Conservation (phyloP, 2,888 invertebrate genomes). For the Ceratothoa steindachneri region DNA sequence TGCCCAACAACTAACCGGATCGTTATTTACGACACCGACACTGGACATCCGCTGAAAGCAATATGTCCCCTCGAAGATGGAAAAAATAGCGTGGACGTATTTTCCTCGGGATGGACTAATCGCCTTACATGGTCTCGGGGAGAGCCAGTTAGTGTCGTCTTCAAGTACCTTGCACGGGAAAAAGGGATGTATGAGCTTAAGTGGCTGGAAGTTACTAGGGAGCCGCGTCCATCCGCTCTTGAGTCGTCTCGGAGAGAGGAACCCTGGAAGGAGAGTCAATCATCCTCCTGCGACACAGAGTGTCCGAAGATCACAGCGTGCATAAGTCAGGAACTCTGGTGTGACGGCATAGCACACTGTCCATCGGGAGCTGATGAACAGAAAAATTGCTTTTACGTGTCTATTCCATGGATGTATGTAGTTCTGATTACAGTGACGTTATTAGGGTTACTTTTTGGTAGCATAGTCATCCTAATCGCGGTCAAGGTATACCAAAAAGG, state of each 20-base stretch:
- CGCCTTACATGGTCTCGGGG: constrained; percentile 51
- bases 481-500: constrained; percentile 31
- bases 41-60: constrained; percentile 62
- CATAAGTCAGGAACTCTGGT: constrained; percentile 72
- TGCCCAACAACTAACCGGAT: constrained; percentile 69
- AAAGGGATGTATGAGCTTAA: constrained; percentile 66
- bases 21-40: constrained; percentile 67
- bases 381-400: constrained; percentile 29
- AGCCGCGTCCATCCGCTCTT: constrained; percentile 52
- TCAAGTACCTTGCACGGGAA: constrained; percentile 70
- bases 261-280: constrained; percentile 46
- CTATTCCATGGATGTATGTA: constrained; percentile 39
- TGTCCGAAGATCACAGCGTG: constrained; percentile 54
- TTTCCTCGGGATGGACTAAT: constrained; percentile 57
- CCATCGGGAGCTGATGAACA: constrained; percentile 73
- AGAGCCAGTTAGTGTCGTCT: constrained; percentile 66
- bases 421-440: constrained; percentile 27
- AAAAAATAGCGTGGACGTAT: constrained; percentile 51
- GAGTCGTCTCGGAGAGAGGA: constrained; percentile 42
- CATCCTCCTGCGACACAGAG: constrained; percentile 45
- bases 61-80: constrained; percentile 63
- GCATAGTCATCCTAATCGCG: constrained; percentile 28
- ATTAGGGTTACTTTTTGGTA: constrained; percentile 16
- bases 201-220: constrained; percentile 71
- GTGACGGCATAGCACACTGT: constrained; percentile 73